These are phyloP conservation scores for Hypsopygia costalis DNA, from an alignment of 2,888 invertebrate species.

Conservation along the genomic window DNA sequence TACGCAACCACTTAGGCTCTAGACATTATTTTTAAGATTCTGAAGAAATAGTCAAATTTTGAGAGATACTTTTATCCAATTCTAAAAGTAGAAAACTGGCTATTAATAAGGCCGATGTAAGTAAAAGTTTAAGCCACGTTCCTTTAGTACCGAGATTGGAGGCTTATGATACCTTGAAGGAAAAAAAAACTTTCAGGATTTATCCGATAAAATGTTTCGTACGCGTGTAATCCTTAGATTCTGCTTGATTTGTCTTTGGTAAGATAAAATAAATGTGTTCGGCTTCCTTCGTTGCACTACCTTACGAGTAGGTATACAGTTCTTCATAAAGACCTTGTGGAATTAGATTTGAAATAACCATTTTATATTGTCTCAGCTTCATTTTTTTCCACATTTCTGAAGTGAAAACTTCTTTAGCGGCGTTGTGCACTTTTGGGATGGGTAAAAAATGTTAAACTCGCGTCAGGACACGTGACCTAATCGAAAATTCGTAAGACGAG, in stretches of 20 bases:
- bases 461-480: too few species aligned
- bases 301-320: constrained; percentile 30
- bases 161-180: constrained; percentile 57
- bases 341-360: too few species aligned
- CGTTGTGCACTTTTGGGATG: too few species aligned
- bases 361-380: too few species aligned
- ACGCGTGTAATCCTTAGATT: constrained; percentile 63
- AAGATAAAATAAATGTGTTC: constrained; percentile 44
- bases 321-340: constrained; percentile 23
- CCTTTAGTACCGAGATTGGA: constrained; percentile 57
- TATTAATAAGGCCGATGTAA: constrained; percentile 51
- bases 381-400: too few species aligned
- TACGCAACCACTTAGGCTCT: too few species aligned
- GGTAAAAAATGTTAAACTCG: too few species aligned
- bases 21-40: too few species aligned
- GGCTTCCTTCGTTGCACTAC: constrained; percentile 34
- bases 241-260: constrained; percentile 61
- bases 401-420: too few species aligned
- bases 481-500: too few species aligned
- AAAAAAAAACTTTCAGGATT: constrained; percentile 56
- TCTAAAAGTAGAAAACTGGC: constrained; percentile 36
- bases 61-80: constrained; percentile 17
- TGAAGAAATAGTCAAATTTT: constrained; percentile 14
- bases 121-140: constrained; percentile 54
- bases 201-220: constrained; percentile 67